Percentiles rank a stretch among this genome's conserved stretches.
phyloP scores from a whole-genome alignment of 1,140 invertebrate genomes.

The Orchesella cincta region DNA sequence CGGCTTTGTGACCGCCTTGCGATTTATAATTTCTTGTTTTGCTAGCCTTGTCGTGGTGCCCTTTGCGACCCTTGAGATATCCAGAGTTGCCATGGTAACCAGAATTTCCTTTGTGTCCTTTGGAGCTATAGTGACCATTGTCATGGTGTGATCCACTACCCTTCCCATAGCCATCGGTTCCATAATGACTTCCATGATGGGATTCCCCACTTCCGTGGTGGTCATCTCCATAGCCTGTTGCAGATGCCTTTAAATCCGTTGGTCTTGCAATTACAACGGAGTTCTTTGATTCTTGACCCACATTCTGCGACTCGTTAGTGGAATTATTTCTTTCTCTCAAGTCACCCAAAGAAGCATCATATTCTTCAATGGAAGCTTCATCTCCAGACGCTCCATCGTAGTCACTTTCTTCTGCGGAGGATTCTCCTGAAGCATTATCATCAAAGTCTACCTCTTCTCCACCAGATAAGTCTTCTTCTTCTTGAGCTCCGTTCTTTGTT shows the following conservation, averaged over 20 bases:
- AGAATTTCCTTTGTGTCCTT: slow-evolving; percentile 12
- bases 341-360: neutral
- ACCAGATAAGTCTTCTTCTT: neutral
- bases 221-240: slow-evolving; percentile 14
- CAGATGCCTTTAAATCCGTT: slow-evolving; percentile 16
- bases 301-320: neutral
- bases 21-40: slow-evolving; percentile 36
- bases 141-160: neutral
- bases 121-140: neutral
- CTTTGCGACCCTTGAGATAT: slow-evolving; percentile 1
- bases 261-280: neutral
- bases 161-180: neutral
- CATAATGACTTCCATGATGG: neutral
- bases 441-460: neutral
- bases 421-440: neutral
- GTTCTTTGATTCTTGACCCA: neutral
- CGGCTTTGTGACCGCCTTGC: too few relatives aligned
- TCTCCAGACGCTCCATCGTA: slow-evolving; percentile 2
- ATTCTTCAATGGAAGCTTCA: slow-evolving; percentile 19
- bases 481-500: slow-evolving; percentile 15
- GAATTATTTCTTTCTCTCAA: neutral
- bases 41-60: slow-evolving; percentile 16
- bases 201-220: neutral
- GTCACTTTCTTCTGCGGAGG: slow-evolving; percentile 3
- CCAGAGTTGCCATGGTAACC: neutral